Evolutionary conservation across 2,888 invertebrate species (phyloP), one percentile per base, ranked within the genome.

Genomic region (Drosophila conformis): DNA sequence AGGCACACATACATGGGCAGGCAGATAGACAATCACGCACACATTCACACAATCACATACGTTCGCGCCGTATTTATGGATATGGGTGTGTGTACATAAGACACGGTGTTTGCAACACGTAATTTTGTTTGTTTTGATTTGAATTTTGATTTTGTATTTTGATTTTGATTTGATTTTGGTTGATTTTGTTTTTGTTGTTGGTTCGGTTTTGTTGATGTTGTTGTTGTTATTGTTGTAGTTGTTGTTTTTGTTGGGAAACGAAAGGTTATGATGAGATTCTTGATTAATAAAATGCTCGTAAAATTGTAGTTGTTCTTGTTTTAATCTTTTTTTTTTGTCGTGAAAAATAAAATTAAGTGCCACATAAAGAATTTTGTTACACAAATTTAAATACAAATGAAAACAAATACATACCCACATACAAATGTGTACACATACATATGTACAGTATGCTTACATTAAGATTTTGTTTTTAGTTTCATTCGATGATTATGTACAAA

Each of bases 241-340:
- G 76, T 81, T 63, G 69, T 76, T 40, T 63, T 76, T 74, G 60
- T 80, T 81, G 84, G 89, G 82, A 87, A 87, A 87, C 86, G 83
- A 88, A 87, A 88, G 83, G 87, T 84, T 87, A 87, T 83, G 82
- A 86, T 86, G 86, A 87, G 79, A 88, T 89, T 78, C 51, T 83
- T 78, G 82, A 89, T 87, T 87, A 87, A 89, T 88, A 80, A 87
- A 76, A 88, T 89, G 82, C 75, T 80, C 74, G 73, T 65, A 82
- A 76, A 77, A 74, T 76, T 76, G 52, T 66, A 66, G 27, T 60
- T 66, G 21, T 61, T 66, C 60, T 64, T 64, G 60, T 53, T 69
- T 51, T 29, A 57, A 40, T 73, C 69, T 56, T 64, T 60, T 59
- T 66, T 74, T 69, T 51, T 63, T 69, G 68, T 69, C 52, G 73